Base-by-base conservation (phyloP, 2,797 vertebrate species). In the Sebastes paucispinis region DNA sequence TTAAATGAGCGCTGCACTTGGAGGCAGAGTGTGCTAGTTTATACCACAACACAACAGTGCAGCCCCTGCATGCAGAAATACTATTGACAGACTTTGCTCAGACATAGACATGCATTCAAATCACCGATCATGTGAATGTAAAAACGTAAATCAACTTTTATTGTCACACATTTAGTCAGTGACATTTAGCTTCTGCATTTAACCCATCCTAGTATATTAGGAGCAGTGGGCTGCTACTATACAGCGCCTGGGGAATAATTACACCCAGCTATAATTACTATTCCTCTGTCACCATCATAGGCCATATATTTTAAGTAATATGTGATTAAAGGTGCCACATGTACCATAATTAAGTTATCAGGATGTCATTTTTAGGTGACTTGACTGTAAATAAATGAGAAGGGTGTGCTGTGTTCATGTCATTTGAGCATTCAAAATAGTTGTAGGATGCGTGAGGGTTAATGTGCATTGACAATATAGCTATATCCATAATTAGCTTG, bases 1-100 rank as follows among this genome's bases (percentile, higher is more conserved):
- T 92, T 84, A 88, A 89, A 83, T 82, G 64, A 86, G 81, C 1
- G 20, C 31, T 77, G 72, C 47, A 74, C 65, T 73, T 52, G 22
- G 55, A 84, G 77, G 75, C 36, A 39, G 84, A 77, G 69, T 34
- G 43, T 36, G 16, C 16, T 10, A 57, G 32, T 69, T 66, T 2
- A 36, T 59, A 34, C 43, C 16, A 65, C 13, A 71, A 47, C 72
- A 25, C 36, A 73, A 54, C 75, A 71, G 43, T 52, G 59, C 52
- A 39, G 66, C 27, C 2, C 24, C 52, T 13, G 12, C 18, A 50
- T 31, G 31, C 16, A 5, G 25, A 62, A 70, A 36, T 16, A 3
- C 10, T 43, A 1, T 25, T 34, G 18, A 59, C 50, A 43, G 39
- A 31, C 47, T 55, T 72, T 14, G 43, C 20, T 47, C 22, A 7